Conservation (phyloP, 2,888 invertebrate genomes). For the Anthrax anthrax region DNA sequence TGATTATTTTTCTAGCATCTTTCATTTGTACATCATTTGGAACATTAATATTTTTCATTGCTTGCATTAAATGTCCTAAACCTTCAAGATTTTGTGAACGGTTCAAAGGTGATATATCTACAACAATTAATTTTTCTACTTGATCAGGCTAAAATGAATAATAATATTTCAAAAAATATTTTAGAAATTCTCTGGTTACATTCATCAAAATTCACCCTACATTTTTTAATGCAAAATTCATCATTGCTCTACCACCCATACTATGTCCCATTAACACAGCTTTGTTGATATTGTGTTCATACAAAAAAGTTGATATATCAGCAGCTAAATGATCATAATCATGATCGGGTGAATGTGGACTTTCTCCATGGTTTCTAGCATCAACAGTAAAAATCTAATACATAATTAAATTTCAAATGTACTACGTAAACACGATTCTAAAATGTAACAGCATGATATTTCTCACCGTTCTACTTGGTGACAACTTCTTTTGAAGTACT, state of each 20-base stretch:
- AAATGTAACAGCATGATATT: no score
- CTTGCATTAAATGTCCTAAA: conserved; percentile 47
- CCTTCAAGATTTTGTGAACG: conserved; percentile 41
- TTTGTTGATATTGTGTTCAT: conserved; percentile 46
- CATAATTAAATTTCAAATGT: conserved; percentile 12
- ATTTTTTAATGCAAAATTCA: conserved; percentile 65
- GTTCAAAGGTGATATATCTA: conserved; percentile 55
- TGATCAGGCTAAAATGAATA: conserved; percentile 38
- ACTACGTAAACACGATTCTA: no score
- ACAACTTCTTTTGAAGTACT: conserved; percentile 24
- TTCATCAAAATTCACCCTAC: conserved; percentile 30
- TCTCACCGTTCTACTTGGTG: conserved; percentile 28
- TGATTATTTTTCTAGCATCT: conserved; percentile 51
- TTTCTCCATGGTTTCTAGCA: conserved; percentile 90
- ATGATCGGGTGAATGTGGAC: conserved; percentile 62
- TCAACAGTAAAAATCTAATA: conserved; percentile 59
- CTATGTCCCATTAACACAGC: conserved; percentile 75
- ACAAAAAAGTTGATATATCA: conserved; percentile 55
- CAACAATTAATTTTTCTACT: conserved; percentile 52
- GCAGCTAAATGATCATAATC: conserved; percentile 59
- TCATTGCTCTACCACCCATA: conserved; percentile 88
- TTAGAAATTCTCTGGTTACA: neutral
- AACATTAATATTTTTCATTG: conserved; percentile 47
- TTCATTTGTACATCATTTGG: conserved; percentile 49
- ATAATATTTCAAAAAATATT: neutral